Evolutionary conservation across 2,888 invertebrate genomes (phyloP).

Genomic region (Microchrysa polita): DNA sequence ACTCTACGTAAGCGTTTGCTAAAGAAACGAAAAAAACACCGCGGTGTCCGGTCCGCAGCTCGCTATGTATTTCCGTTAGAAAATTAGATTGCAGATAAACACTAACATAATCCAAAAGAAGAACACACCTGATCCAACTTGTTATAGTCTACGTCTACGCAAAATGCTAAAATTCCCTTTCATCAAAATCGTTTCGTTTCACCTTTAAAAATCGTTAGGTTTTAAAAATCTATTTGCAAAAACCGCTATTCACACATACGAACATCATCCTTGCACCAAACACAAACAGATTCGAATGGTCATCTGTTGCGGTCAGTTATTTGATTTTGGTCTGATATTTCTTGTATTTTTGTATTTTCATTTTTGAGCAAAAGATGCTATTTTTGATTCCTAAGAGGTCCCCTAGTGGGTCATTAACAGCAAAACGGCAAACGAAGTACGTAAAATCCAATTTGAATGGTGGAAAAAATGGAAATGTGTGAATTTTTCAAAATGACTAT

Average conservation of each 20-base stretch:
- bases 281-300: constrained; percentile 19
- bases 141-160: not conserved
- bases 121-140: constrained; percentile 18
- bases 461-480: constrained; percentile 47
- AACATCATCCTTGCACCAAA: constrained; percentile 11
- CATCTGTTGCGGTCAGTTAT: constrained; percentile 42
- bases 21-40: not conserved
- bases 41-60: constrained; percentile 20
- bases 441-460: constrained; percentile 43
- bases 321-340: constrained; percentile 31
- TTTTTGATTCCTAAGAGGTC: constrained; percentile 42
- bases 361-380: constrained; percentile 14
- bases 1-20: constrained; percentile 1
- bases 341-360: constrained; percentile 35
- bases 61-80: constrained; percentile 33
- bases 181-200: constrained; percentile 21
- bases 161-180: constrained; percentile 34
- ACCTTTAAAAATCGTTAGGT: constrained; percentile 5
- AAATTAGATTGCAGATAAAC: constrained; percentile 43
- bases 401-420: constrained; percentile 51
- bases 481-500: constrained; percentile 37
- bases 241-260: constrained; percentile 17
- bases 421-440: constrained; percentile 37
- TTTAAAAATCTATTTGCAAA: not conserved
- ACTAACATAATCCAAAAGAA: constrained; percentile 28